Conservation (phyloP, 1,140 invertebrate species). For the Eubasilissa regina region DNA sequence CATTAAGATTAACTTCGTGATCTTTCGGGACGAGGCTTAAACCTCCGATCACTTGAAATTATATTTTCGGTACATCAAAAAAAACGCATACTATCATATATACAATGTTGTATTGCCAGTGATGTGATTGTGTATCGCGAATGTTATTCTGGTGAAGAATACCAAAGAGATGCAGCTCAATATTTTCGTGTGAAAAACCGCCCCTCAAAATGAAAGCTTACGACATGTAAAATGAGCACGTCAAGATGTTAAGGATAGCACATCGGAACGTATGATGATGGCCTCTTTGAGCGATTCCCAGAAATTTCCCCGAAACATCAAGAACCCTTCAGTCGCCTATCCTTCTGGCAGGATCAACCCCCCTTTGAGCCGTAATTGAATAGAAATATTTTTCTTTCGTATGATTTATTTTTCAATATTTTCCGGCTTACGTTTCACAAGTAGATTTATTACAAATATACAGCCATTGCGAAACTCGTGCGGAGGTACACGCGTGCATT, state of each 20-base stretch:
- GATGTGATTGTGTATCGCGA: no score
- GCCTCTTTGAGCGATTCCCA: slow-evolving; percentile 29
- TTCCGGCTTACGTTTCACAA: neutral
- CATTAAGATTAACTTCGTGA: no score
- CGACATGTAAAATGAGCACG: slow-evolving; percentile 60
- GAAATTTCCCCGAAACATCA: slow-evolving; percentile 25
- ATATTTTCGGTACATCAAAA: no score
- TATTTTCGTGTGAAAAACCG: neutral
- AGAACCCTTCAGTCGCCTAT: slow-evolving; percentile 38
- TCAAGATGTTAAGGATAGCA: slow-evolving; percentile 55
- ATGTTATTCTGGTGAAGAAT: no score
- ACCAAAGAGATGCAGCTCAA: no score
- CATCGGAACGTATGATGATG: slow-evolving; percentile 49
- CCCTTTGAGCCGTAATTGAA: slow-evolving; percentile 41
- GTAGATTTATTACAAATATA: slow-evolving; percentile 32
- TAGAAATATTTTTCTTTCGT: slow-evolving; percentile 48
- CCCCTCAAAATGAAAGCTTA: slow-evolving; percentile 51
- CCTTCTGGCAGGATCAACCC: slow-evolving; percentile 27
- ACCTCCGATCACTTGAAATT: no score
- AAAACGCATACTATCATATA: no score
- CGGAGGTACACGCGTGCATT: neutral
- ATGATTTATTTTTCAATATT: slow-evolving; percentile 41
- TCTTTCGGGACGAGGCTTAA: no score
- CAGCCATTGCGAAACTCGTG: neutral
- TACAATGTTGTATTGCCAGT: no score